Evolutionary conservation across 2,888 invertebrate species (phyloP), one percentile per base, ranked within the genome.

Genomic region (Cosmia pyralina): DNA sequence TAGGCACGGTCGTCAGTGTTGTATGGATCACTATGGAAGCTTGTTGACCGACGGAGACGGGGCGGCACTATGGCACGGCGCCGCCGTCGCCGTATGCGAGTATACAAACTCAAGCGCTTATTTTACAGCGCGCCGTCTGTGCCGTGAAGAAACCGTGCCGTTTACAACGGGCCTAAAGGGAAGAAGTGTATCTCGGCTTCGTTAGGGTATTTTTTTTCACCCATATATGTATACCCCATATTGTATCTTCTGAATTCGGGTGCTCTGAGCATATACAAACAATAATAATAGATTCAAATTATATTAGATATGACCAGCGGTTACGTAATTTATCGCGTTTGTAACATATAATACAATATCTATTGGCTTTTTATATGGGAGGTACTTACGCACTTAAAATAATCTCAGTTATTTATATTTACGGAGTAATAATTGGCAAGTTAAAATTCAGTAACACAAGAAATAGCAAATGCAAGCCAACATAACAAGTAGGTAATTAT

Each of bases 291-390:
- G 7, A 66, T 74, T 76, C 22, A 50, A 70, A 48, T 69, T 67
- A 69, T 44, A 69, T 53, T 66, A 69, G 58, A 69, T 74, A 67
- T 69, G 75, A 73, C 74, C 82, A 76, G 67, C 65, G 69, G 52
- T 81, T 87, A 85, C 76, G 77, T 86, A 72, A 79, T 67, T 52
- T 15, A 52, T 81, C 11, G 77, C 34, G 22, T 59, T 75, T 75
- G 50, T 57, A 64, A 72, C 38, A 72, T 83, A 55, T 44, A 69
- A n/a, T 57, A 72, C 77, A 76, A 55, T 60, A n/a, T 15, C 55
- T 59, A 62, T 68, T 75, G 64, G 64, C 53, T 28, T 75, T 60
- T 41, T 55, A 68, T 46, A 65, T 65, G 68, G 53, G 58, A 71
- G 59, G 41, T 81, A 75, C 58, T 28, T 66, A 69, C 46, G 59